phyloP scores from a whole-genome alignment of 2,113 vertebrate genomes.

The Lepus timidus region DNA sequence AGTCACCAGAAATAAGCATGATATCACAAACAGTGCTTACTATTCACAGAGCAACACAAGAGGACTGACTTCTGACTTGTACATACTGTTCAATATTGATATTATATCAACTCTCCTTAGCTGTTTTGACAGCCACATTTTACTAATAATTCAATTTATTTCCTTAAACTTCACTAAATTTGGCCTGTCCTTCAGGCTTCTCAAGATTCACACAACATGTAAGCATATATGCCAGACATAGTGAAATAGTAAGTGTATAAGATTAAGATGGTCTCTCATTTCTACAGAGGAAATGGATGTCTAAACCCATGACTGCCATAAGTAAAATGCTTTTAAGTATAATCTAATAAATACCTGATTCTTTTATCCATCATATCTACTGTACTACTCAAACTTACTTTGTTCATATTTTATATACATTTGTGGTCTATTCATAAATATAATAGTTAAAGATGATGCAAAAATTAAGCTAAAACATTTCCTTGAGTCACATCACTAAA shows the following conservation, averaged over 20 bases:
- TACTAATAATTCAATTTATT: background rate
- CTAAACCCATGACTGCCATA: background rate
- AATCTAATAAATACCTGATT: constrained; percentile 6
- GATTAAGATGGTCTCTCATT: background rate
- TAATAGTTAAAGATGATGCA: constrained; percentile 27
- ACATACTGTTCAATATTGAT: background rate
- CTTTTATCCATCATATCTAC: constrained; percentile 27
- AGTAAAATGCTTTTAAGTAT: background rate
- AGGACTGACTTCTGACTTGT: background rate
- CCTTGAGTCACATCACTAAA: background rate
- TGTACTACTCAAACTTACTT: constrained; percentile 1
- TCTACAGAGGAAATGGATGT: constrained; percentile 29
- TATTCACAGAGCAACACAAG: background rate
- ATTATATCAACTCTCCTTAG: background rate
- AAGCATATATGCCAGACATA: background rate
- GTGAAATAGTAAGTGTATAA: background rate
- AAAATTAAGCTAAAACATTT: background rate
- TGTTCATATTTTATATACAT: constrained; percentile 33
- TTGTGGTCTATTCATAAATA: background rate
- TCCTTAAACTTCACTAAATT: background rate
- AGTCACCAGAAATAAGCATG: background rate
- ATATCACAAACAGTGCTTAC: background rate
- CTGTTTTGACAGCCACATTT: background rate
- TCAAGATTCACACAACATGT: constrained; percentile 39
- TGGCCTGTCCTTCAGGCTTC: background rate